These are phyloP conservation scores for Felis catus DNA, from an alignment of 2,113 vertebrate genomes.

Conservation along the genomic window DNA sequence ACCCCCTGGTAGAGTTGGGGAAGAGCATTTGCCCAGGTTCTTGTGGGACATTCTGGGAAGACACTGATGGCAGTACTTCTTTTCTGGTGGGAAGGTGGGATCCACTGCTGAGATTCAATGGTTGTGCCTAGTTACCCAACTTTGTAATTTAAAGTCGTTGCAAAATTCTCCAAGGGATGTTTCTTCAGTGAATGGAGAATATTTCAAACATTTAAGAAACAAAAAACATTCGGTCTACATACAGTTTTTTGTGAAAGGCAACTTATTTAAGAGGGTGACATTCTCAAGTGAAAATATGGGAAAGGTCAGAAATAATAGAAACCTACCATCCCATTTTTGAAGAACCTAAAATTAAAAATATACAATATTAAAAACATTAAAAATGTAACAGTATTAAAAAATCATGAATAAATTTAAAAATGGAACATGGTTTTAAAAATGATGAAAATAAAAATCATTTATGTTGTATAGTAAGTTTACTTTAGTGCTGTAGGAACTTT, in stretches of 20 bases:
- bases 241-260: not conserved
- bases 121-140: not conserved
- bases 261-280: not conserved
- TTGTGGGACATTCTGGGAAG: not conserved
- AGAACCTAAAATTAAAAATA: not conserved
- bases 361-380: not conserved
- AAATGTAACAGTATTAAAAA: not conserved
- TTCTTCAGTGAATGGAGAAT: not conserved
- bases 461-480: not conserved
- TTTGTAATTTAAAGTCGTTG: not conserved
- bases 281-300: slow-evolving; percentile 33
- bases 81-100: not conserved
- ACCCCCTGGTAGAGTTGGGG: not conserved
- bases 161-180: not conserved
- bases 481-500: not conserved
- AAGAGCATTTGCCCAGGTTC: not conserved
- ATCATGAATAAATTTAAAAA: slow-evolving; percentile 7
- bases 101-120: not conserved
- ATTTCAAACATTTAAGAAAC: slow-evolving; percentile 46
- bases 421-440: not conserved
- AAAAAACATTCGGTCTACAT: not conserved
- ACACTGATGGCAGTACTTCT: not conserved
- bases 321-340: not conserved
- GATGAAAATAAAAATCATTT: slow-evolving; percentile 10
- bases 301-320: slow-evolving; percentile 10